Conservation (phyloP, 2,888 invertebrate species). For the Erebia epiphron region DNA sequence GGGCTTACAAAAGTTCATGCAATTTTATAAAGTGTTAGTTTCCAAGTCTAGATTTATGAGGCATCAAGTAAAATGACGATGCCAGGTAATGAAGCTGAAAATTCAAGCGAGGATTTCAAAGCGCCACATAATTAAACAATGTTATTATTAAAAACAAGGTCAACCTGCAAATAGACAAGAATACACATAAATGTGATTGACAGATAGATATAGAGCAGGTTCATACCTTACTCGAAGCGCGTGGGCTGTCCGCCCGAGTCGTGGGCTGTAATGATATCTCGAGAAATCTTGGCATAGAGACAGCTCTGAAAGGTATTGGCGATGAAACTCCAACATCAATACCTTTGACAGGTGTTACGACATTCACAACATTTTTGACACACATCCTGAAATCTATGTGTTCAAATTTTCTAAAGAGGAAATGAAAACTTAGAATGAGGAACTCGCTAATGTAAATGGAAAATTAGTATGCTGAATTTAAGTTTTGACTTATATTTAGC, state of each 20-base stretch:
- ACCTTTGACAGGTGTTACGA: slow-evolving; percentile 39
- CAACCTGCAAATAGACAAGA: slow-evolving; percentile 52
- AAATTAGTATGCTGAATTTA: no score
- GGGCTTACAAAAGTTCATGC: no score
- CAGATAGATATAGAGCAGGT: slow-evolving; percentile 47
- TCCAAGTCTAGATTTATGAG: background rate
- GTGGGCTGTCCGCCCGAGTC: slow-evolving; percentile 56
- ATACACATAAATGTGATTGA: slow-evolving; percentile 50
- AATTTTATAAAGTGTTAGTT: no score
- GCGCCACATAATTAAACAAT: slow-evolving; percentile 44
- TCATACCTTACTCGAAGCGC: slow-evolving; percentile 57
- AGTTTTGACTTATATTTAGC: no score
- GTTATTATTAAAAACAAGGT: slow-evolving; percentile 54
- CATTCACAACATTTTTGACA: background rate
- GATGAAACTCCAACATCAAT: slow-evolving; percentile 36
- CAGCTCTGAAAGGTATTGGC: slow-evolving; percentile 41
- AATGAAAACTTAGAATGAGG: background rate
- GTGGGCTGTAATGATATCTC: slow-evolving; percentile 48
- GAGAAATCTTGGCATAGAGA: slow-evolving; percentile 47
- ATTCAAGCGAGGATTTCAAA: slow-evolving; percentile 30
- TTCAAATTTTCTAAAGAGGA: background rate
- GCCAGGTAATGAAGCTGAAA: slow-evolving; percentile 25
- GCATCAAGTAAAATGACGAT: slow-evolving; percentile 10
- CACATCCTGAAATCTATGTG: slow-evolving; percentile 7
- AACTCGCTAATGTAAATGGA: no score